Percentiles rank a stretch among this genome's conserved stretches.
phyloP scores from a whole-genome alignment of 1,140 invertebrate genomes.

The Zaprionus inermis region DNA sequence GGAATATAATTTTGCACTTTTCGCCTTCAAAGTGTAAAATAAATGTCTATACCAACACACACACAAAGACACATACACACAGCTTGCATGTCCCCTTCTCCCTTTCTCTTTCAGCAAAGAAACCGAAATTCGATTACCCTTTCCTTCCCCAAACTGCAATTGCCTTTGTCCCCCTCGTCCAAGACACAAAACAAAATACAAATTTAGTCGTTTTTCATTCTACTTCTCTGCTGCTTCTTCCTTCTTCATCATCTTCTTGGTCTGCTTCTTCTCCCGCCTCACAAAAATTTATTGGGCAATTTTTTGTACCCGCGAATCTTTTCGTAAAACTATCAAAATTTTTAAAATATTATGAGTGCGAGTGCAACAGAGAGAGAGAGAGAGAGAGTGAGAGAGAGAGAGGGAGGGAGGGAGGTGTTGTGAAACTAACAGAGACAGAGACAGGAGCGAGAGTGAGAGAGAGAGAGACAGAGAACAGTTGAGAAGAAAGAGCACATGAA shows the following conservation, averaged over 20 bases:
- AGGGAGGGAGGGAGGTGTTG: conserved; percentile 18
- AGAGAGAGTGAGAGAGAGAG: conserved; percentile 27
- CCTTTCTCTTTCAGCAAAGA: conserved; percentile 31
- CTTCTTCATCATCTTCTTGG: conserved; percentile 5
- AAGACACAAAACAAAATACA: neutral
- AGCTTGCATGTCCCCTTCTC: neutral
- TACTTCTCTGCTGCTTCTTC: conserved; percentile 26
- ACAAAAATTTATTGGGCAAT: conserved; percentile 15
- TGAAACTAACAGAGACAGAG: conserved; percentile 13
- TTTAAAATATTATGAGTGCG: conserved; percentile 35
- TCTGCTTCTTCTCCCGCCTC: conserved; percentile 26
- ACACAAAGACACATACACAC: conserved; percentile 6
- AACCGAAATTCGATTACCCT: conserved; percentile 5
- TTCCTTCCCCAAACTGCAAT: conserved; percentile 22
- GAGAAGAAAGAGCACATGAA: conserved; percentile 73
- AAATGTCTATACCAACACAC: conserved; percentile 2
- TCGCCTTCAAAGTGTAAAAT: conserved; percentile 19
- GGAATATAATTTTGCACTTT: conserved; percentile 9
- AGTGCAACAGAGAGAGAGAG: conserved; percentile 33
- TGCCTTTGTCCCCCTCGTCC: neutral
- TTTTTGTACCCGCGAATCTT: neutral
- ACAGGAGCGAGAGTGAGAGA: conserved; percentile 7
- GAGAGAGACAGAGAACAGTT: conserved; percentile 62
- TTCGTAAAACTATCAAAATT: conserved; percentile 2
- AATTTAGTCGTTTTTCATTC: conserved; percentile 12